Percentiles rank a stretch among this genome's conserved stretches.
phyloP scores from a whole-genome alignment of 2,888 invertebrate genomes.

The Pandemis cinnamomeana region DNA sequence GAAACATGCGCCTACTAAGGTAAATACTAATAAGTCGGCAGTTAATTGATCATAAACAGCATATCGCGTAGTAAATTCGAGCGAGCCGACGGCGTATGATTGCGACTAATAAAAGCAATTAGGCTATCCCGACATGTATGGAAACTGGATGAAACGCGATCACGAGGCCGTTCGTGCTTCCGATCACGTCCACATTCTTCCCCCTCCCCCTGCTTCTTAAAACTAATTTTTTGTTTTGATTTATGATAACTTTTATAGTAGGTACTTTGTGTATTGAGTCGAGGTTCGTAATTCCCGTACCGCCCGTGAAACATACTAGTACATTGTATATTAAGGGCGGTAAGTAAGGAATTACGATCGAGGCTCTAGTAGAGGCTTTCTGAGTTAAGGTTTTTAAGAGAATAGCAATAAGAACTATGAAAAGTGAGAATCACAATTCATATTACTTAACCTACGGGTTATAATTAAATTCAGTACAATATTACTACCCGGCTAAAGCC shows the following conservation, averaged over 20 bases:
- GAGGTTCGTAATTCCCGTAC: too few relatives aligned
- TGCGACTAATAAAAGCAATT: slow-evolving; percentile 8
- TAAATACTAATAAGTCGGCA: neutral
- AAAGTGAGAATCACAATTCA: too few relatives aligned
- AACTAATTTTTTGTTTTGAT: neutral
- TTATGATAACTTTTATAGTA: neutral
- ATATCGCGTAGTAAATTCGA: neutral
- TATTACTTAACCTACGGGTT: too few relatives aligned
- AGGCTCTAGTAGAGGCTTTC: too few relatives aligned
- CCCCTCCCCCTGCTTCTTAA: neutral
- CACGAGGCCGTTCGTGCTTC: neutral
- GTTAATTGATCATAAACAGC: neutral
- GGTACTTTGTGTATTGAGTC: too few relatives aligned
- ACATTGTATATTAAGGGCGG: too few relatives aligned
- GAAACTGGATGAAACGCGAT: neutral
- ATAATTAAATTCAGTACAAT: too few relatives aligned
- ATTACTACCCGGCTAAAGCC: too few relatives aligned
- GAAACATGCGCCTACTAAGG: neutral
- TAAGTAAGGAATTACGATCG: too few relatives aligned
- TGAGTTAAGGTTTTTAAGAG: too few relatives aligned
- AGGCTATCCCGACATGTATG: neutral
- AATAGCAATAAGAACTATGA: too few relatives aligned
- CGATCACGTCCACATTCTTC: slow-evolving; percentile 4
- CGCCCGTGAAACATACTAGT: too few relatives aligned
- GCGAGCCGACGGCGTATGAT: slow-evolving; percentile 1